Evolutionary conservation across 2,888 invertebrate genomes (phyloP).

Genomic region (Alloscopus bannaensis): DNA sequence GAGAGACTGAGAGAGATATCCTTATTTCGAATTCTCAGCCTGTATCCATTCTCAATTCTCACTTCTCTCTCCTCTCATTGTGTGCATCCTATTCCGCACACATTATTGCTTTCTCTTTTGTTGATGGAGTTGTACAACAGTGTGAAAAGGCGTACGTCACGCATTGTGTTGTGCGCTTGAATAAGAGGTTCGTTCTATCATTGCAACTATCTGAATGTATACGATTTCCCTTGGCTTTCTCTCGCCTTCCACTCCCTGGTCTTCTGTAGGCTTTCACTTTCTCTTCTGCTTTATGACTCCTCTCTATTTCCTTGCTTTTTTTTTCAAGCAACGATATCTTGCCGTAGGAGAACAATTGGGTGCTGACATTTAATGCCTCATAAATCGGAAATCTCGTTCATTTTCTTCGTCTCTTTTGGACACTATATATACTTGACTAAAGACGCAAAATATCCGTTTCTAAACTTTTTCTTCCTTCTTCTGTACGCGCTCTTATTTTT

Average conservation of each 20-base stretch:
- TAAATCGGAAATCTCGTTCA: constrained; percentile 66
- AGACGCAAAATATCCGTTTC: not conserved
- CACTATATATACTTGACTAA: not conserved
- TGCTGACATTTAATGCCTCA: constrained; percentile 66
- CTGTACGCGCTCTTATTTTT: not conserved
- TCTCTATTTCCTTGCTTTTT: constrained; percentile 11
- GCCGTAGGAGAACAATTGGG: constrained; percentile 62
- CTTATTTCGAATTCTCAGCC: constrained; percentile 41
- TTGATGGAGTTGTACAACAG: constrained; percentile 32
- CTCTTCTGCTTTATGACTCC: constrained; percentile 36
- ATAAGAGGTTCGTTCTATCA: constrained; percentile 35
- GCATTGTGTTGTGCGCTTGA: not conserved
- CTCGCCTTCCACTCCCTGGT: constrained; percentile 17
- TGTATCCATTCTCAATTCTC: constrained; percentile 36
- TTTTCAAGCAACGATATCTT: constrained; percentile 42
- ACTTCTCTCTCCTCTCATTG: not conserved
- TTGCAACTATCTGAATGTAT: constrained; percentile 30
- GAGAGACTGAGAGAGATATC: constrained; percentile 42
- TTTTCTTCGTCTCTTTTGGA: constrained; percentile 57
- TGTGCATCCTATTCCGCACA: not conserved
- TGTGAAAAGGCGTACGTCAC: not conserved
- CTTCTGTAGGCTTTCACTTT: constrained; percentile 4
- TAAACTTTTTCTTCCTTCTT: constrained; percentile 1
- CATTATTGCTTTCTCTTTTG: constrained; percentile 40
- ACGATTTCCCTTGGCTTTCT: constrained; percentile 3